These are phyloP conservation scores for Melolontha melolontha DNA, from an alignment of 2,888 invertebrate species.

Conservation along the genomic window DNA sequence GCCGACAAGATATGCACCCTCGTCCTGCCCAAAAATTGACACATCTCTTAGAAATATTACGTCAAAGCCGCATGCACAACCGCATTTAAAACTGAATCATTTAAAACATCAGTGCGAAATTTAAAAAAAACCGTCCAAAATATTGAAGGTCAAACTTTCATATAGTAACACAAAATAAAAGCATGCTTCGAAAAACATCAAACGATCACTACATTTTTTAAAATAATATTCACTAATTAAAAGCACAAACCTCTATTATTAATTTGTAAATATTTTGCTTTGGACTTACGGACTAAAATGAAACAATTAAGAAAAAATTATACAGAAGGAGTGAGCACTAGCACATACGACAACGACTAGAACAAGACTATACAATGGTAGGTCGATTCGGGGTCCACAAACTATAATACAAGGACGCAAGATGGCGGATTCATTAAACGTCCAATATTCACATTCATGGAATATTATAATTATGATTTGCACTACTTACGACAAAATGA, in stretches of 20 bases:
- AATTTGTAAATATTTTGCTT: constrained; percentile 26
- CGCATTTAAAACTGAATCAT: constrained; percentile 36
- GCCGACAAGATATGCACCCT: constrained; percentile 37
- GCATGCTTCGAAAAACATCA: constrained; percentile 32
- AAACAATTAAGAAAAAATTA: constrained; percentile 57
- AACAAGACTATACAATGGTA: constrained; percentile 61
- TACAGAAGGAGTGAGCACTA: constrained; percentile 58
- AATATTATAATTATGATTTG: constrained; percentile 5
- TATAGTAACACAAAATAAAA: constrained; percentile 47
- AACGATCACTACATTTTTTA: constrained; percentile 10
- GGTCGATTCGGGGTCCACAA: constrained; percentile 64
- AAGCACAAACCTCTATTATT: constrained; percentile 15
- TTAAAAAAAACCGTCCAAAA: constrained; percentile 41
- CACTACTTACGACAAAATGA: neutral
- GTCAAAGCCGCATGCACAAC: constrained; percentile 33
- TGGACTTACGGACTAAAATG: constrained; percentile 60
- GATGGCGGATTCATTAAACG: constrained; percentile 41
- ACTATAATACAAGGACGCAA: constrained; percentile 61
- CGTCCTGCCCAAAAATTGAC: constrained; percentile 38
- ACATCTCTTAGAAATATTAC: constrained; percentile 39
- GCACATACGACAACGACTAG: constrained; percentile 61
- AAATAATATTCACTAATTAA: constrained; percentile 10
- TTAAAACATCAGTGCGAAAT: constrained; percentile 33
- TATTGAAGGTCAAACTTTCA: constrained; percentile 54
- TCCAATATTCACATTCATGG: constrained; percentile 27